These are phyloP conservation scores for Odontothrips loti DNA, from an alignment of 2,888 invertebrate species.

Conservation along the genomic window DNA sequence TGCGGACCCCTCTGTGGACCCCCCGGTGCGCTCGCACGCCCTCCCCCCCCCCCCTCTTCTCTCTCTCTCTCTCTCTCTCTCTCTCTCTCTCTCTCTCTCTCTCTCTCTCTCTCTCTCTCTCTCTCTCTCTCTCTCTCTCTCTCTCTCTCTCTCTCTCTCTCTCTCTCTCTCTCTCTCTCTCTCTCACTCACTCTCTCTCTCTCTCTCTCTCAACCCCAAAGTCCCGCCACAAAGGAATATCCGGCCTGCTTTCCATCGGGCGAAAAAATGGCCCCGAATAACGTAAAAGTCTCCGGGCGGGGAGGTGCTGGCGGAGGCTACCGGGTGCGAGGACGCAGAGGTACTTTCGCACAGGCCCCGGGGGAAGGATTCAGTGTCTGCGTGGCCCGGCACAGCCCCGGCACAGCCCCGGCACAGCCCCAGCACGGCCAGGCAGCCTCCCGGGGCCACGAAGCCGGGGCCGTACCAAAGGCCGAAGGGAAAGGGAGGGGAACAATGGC, in stretches of 20 bases:
- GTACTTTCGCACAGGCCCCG: not conserved
- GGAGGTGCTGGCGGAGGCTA: not conserved
- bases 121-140: conserved; percentile 1
- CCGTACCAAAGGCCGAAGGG: no score
- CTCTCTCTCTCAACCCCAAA: not conserved
- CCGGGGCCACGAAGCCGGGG: no score
- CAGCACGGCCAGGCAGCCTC: no score
- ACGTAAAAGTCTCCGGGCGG: no score
- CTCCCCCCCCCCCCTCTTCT: no score
- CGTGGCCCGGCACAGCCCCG: not conserved
- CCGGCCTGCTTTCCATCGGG: no score
- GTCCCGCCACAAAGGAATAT: no score
- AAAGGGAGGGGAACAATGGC: no score
- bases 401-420: no score
- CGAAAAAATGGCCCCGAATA: no score
- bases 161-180: not conserved
- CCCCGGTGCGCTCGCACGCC: no score
- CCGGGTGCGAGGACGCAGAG: not conserved
- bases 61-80: not conserved
- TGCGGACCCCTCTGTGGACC: no score
- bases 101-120: conserved; percentile 1
- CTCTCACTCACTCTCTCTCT: not conserved
- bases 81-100: not conserved
- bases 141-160: not conserved
- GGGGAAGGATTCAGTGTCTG: not conserved